Evolutionary conservation across 2,797 vertebrate genomes (phyloP).

Genomic region (Parauchenoglanis punctatus): DNA sequence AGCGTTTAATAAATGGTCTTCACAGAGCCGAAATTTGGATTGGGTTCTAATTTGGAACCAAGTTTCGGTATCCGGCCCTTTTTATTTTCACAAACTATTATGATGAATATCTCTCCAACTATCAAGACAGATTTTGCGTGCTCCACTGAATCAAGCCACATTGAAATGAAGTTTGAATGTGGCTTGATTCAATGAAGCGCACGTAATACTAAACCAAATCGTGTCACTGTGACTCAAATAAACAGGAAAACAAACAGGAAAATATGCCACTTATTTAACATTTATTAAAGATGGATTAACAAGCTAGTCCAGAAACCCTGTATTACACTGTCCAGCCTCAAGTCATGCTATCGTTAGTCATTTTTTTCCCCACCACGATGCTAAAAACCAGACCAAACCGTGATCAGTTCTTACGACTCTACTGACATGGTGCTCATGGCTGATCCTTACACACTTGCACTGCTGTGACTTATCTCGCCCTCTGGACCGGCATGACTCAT

Average conservation of each 20-base stretch:
- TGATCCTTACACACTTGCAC: not conserved
- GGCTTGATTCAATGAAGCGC: no score
- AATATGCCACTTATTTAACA: not conserved
- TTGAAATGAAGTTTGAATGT: not conserved
- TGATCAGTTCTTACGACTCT: not conserved
- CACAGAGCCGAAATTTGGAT: no score
- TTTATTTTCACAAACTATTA: not conserved
- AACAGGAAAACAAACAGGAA: not conserved
- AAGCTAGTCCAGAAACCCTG: not conserved
- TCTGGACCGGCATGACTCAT: not conserved
- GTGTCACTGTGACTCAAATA: not conserved
- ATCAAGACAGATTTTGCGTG: not conserved
- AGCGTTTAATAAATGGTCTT: no score
- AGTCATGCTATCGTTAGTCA: not conserved
- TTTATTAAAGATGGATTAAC: not conserved
- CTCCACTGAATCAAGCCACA: not conserved
- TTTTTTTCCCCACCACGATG: not conserved
- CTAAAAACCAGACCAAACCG: not conserved
- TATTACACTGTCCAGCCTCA: not conserved
- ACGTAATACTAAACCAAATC: not conserved
- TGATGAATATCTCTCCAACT: not conserved
- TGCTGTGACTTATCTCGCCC: not conserved
- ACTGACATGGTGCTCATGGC: not conserved
- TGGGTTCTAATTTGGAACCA: no score
- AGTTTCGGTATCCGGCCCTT: no score